Evolutionary conservation across 2,797 vertebrate genomes (phyloP).

Genomic region (Apodemus agrarius): DNA sequence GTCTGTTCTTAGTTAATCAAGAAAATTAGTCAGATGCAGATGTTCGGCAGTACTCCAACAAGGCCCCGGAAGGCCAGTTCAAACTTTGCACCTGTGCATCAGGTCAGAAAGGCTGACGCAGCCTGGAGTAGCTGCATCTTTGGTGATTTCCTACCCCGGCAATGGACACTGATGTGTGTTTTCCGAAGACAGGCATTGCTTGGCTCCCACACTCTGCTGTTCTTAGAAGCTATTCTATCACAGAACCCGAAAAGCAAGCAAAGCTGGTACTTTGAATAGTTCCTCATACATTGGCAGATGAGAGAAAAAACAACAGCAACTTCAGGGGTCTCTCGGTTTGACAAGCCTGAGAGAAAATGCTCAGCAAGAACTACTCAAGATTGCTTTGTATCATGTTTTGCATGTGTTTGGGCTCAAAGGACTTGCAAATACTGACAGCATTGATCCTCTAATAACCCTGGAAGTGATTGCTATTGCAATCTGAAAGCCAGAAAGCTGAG

Average conservation of each 20-base stretch:
- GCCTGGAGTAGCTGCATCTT: not conserved
- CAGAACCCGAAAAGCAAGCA: not conserved
- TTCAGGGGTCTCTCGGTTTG: not conserved
- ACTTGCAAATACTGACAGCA: not conserved
- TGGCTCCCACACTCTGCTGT: not conserved
- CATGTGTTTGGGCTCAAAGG: not conserved
- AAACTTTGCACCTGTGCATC: not conserved
- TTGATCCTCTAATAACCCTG: not conserved
- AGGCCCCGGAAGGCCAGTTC: not conserved
- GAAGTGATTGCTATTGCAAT: not conserved
- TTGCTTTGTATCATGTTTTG: not conserved
- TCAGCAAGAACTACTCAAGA: not conserved
- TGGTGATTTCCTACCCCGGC: not conserved
- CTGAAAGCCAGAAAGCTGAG: not conserved
- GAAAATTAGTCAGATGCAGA: not conserved
- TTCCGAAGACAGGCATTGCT: not conserved
- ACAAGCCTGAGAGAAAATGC: not conserved
- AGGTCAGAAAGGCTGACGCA: constrained; percentile 16
- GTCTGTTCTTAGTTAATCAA: constrained; percentile 21
- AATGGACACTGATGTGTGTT: not conserved
- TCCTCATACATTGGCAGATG: not conserved
- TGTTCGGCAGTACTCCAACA: not conserved
- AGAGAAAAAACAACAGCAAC: not conserved
- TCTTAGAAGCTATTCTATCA: not conserved
- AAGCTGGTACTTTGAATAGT: not conserved